These are phyloP conservation scores for Aleiodes testaceus DNA, from an alignment of 2,888 invertebrate species.

Conservation along the genomic window DNA sequence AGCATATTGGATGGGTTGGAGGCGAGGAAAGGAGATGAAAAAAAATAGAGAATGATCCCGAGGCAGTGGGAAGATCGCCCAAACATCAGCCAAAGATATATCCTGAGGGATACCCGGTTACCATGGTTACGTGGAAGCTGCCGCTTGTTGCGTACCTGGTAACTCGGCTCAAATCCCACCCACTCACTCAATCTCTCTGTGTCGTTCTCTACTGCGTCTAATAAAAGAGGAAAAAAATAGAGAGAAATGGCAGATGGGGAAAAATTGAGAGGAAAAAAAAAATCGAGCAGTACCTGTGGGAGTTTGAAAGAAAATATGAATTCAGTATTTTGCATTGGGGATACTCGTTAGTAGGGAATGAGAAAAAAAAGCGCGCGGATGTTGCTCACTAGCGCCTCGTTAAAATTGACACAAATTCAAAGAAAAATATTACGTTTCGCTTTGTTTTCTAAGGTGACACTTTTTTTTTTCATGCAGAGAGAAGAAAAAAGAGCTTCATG, in stretches of 20 bases:
- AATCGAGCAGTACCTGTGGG: no score
- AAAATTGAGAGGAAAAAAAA: not conserved
- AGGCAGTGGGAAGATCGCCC: slow-evolving; percentile 24
- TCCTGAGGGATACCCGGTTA: slow-evolving; percentile 56
- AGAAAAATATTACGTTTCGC: slow-evolving; percentile 1
- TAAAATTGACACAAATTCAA: slow-evolving; percentile 39
- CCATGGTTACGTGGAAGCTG: slow-evolving; percentile 54
- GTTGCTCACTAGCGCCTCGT: slow-evolving; percentile 26
- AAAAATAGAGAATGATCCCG: slow-evolving; percentile 22
- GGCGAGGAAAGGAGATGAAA: slow-evolving; percentile 11
- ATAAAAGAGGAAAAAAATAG: slow-evolving; percentile 1
- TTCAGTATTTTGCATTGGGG: not conserved
- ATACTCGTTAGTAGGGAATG: slow-evolving; percentile 8
- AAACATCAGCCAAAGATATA: slow-evolving; percentile 38
- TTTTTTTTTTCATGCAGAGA: not conserved
- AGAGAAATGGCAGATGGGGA: not conserved
- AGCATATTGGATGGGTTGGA: not conserved
- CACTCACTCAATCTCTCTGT: slow-evolving; percentile 25
- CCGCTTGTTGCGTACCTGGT: slow-evolving; percentile 56
- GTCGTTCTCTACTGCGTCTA: not conserved
- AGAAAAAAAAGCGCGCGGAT: slow-evolving; percentile 21
- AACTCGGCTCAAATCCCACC: slow-evolving; percentile 43
- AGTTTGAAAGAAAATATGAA: not conserved
- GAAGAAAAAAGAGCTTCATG: not conserved
- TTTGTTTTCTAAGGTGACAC: slow-evolving; percentile 7